phyloP scores from a whole-genome alignment of 2,888 invertebrate species.

The Drosophila neotestacea region DNA sequence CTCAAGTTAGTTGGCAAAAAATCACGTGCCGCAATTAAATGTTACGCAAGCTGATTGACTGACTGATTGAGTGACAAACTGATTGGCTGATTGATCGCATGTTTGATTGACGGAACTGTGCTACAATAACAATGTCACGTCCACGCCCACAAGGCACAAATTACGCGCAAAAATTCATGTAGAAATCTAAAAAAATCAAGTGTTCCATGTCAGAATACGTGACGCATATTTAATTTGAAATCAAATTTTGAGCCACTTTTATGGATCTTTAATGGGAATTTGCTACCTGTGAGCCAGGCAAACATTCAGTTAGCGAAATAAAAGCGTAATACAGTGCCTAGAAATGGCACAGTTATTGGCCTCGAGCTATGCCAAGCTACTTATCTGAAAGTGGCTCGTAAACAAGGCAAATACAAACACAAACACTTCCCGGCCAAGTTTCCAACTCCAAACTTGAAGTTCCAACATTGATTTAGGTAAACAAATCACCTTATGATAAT shows the following conservation, averaged over 20 bases:
- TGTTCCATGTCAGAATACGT: conserved; percentile 42
- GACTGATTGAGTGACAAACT: conserved; percentile 19
- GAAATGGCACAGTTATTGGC: conserved; percentile 68
- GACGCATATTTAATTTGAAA: conserved; percentile 56
- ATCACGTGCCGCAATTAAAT: conserved; percentile 60
- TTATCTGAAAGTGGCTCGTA: conserved; percentile 45
- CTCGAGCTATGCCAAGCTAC: conserved; percentile 20
- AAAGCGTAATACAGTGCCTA: conserved; percentile 63
- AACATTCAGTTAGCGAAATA: conserved; percentile 16
- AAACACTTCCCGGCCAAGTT: conserved; percentile 57
- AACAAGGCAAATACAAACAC: conserved; percentile 26
- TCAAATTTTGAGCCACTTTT: conserved; percentile 60
- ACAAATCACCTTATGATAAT: conserved; percentile 71
- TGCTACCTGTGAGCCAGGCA: conserved; percentile 16
- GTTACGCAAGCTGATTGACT: conserved; percentile 52
- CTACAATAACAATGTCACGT: conserved; percentile 53
- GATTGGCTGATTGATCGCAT: conserved; percentile 52
- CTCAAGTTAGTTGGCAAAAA: conserved; percentile 11
- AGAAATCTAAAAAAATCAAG: conserved; percentile 39
- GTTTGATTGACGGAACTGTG: conserved; percentile 75
- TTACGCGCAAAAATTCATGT: conserved; percentile 59
- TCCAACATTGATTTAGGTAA: conserved; percentile 49
- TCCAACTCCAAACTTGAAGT: conserved; percentile 4
- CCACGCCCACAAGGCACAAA: conserved; percentile 55
- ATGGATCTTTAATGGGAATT: conserved; percentile 63